phyloP scores from a whole-genome alignment of 64 coral and sea anemone species.

The Dendronephthya gigantea region DNA sequence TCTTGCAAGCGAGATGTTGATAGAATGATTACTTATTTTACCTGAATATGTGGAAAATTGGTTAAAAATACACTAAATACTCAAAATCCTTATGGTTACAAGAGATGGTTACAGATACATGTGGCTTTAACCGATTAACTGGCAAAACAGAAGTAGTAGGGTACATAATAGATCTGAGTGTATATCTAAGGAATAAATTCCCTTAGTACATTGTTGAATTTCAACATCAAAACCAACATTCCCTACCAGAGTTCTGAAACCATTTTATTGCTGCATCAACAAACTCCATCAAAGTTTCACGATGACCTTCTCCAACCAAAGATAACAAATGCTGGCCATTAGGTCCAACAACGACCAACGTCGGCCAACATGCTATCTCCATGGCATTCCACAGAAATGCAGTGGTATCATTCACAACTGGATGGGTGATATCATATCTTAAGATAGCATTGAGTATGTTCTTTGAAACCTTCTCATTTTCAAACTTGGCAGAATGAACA shows the following conservation, averaged over 20 bases:
- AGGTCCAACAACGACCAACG: conserved; percentile 78
- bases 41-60: conserved; percentile 43
- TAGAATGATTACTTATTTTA: conserved; percentile 53
- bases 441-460: conserved; percentile 75
- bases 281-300: conserved; percentile 60
- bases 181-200: too few relatives aligned
- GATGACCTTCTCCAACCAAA: conserved; percentile 84
- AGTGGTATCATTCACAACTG: conserved; percentile 77
- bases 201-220: too few relatives aligned
- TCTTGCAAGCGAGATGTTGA: conserved; percentile 56
- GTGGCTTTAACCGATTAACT: too few relatives aligned
- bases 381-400: conserved; percentile 70
- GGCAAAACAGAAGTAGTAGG: too few relatives aligned
- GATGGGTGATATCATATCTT: conserved; percentile 76
- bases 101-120: too few relatives aligned
- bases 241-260: conserved; percentile 49
- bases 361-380: conserved; percentile 79
- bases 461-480: conserved; percentile 74
- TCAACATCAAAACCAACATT: too few relatives aligned
- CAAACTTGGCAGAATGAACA: conserved; percentile 90
- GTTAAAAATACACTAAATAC: too few relatives aligned
- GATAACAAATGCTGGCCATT: conserved; percentile 61
- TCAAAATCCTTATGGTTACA: too few relatives aligned
- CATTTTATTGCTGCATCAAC: conserved; percentile 62
- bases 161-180: too few relatives aligned